Evolutionary conservation across 1,140 invertebrate species (phyloP), one percentile per base, ranked within the genome.

Genomic region (Choristoneura fumiferana): DNA sequence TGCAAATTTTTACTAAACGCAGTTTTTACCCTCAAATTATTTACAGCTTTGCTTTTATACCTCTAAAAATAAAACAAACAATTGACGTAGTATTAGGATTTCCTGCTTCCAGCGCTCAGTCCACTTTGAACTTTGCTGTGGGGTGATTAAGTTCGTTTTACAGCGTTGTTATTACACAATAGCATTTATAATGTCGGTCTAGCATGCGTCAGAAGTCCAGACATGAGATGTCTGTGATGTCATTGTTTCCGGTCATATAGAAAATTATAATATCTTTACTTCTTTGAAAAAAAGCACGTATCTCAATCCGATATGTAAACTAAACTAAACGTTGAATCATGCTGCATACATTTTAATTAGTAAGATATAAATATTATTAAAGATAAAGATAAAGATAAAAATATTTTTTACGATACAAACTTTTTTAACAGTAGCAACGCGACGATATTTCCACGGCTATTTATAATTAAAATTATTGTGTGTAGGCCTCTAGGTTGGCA

Each of bases 181-280:
- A 18, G 43, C 43, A 49, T 17, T 49, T 49, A 49, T 49, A 17
- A 49, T 18, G 65, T 56, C 36, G 37, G 73, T 76, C 63, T 69
- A 60, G 64, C 63, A 69, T 78, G 73, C 71, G 69, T 78, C 76
- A 78, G 54, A 54, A 22, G 55, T 15, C 43, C 49, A 66, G 65
- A 57, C 65, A 57, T 63, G 57, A 65, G 67, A 65, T 74, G 71
- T 69, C 62, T 73, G 74, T 79, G 78, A 79, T 70, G 74, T 74
- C 76, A 79, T 54, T 15, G 12, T 64, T 79, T 81, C 78, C 78
- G 71, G 71, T 60, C 71, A 64, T 56, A 53, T 36, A 22, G 52
- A n/a, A 49, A 33, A 56, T 56, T 29, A 22, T 8, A 35, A 45
- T 29, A 53, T 12, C 43, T 62, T 18, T 15, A 43, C 49, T 34